phyloP scores from a whole-genome alignment of 2,113 vertebrate species.

The Fukomys damarensis region DNA sequence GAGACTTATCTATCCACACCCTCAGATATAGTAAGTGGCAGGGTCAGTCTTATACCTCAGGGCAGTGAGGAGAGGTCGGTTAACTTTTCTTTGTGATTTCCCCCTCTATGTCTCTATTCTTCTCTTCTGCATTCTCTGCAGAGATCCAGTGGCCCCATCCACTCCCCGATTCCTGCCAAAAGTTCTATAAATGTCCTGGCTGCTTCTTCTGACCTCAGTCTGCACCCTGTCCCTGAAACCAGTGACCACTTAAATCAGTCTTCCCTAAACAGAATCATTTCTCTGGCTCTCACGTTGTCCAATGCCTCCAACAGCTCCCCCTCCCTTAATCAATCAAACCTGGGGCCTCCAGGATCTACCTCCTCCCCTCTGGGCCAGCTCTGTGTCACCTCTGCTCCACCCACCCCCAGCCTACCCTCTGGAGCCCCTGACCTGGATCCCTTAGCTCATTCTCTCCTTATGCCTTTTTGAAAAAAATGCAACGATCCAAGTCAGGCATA shows the following conservation, averaged over 20 bases:
- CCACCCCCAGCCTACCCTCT: accelerated
- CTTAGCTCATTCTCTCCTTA: not conserved
- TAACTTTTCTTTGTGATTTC: not conserved
- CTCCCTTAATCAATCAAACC: not conserved
- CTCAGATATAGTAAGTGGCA: not conserved
- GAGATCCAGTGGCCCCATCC: no score
- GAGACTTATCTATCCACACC: not conserved
- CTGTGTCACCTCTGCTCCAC: not conserved
- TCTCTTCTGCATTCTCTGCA: not conserved
- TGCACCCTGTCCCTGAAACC: not conserved
- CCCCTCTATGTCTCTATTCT: not conserved
- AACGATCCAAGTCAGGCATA: not conserved
- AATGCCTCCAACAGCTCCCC: not conserved
- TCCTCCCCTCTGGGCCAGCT: not conserved
- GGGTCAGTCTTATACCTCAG: no score
- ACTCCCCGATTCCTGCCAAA: not conserved
- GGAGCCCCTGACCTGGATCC: not conserved
- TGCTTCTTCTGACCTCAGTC: not conserved
- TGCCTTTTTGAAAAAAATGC: not conserved
- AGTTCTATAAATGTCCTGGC: not conserved
- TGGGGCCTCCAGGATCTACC: not conserved
- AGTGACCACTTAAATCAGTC: not conserved
- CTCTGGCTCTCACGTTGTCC: not conserved
- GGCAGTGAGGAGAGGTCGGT: not conserved
- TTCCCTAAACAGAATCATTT: not conserved